Conservation (phyloP, 2,888 invertebrate species). For the Leucophenga maculata region DNA sequence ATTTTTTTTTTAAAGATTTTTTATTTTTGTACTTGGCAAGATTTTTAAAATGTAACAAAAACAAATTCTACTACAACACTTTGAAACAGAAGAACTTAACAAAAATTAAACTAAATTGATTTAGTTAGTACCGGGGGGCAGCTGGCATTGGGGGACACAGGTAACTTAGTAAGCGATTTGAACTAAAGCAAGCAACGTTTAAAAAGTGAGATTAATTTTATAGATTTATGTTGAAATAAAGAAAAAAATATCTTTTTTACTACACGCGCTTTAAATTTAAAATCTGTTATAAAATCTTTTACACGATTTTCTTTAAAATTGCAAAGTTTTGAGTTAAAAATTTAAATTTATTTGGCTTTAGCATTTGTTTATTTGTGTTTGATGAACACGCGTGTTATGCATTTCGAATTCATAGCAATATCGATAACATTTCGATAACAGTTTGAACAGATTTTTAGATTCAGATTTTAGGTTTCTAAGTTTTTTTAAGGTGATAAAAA, state of each 20-base stretch:
- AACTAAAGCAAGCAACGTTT: slow-evolving; percentile 43
- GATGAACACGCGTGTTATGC: no score
- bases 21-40: slow-evolving; percentile 60
- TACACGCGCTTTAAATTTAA: neutral
- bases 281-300: no score
- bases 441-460: no score
- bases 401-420: no score
- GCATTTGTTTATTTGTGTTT: no score
- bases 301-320: no score
- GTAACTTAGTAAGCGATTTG: slow-evolving; percentile 61
- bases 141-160: slow-evolving; percentile 42
- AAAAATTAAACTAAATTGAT: slow-evolving; percentile 63
- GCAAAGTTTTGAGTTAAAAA: no score
- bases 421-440: no score
- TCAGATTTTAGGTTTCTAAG: no score
- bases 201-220: neutral
- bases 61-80: slow-evolving; percentile 62
- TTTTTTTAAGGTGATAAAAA: no score
- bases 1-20: slow-evolving; percentile 30
- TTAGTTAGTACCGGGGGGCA: slow-evolving; percentile 49
- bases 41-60: slow-evolving; percentile 59
- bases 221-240: no score
- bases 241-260: neutral
- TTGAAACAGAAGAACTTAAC: slow-evolving; percentile 13
- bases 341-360: no score